Conservation (phyloP, 2,113 vertebrate species). For the Murina feae region DNA sequence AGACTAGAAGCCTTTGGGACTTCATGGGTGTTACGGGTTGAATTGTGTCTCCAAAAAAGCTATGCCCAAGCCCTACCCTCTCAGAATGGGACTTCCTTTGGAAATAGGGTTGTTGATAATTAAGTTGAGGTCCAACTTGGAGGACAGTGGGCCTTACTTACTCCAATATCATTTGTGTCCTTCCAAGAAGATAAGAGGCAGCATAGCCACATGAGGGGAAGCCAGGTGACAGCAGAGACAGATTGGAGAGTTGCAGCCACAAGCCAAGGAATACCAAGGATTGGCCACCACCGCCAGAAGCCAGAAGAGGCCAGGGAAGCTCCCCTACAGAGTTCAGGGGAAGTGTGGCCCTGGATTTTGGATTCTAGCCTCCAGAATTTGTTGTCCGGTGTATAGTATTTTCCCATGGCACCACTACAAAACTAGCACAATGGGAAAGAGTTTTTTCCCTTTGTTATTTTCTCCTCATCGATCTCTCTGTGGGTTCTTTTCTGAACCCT, state of each 20-base stretch:
- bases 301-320: not conserved
- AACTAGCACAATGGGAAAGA: fast-evolving
- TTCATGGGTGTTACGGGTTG: not conserved
- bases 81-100: not conserved
- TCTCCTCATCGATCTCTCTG: not conserved
- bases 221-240: fast-evolving
- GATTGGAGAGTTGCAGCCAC: fast-evolving
- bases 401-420: not conserved
- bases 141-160: not conserved
- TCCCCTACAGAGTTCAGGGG: fast-evolving
- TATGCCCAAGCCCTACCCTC: not conserved
- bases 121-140: not conserved
- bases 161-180: not conserved
- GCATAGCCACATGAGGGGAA: not conserved
- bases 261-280: fast-evolving
- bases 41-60: not conserved
- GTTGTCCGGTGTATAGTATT: not conserved
- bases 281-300: not conserved
- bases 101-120: not conserved
- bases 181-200: not conserved
- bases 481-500: not conserved
- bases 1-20: not conserved
- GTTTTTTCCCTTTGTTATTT: not conserved
- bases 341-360: fast-evolving
- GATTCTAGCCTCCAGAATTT: not conserved